Evolutionary conservation across 2,797 vertebrate genomes (phyloP).

Genomic region (Amphiprion clarkii): DNA sequence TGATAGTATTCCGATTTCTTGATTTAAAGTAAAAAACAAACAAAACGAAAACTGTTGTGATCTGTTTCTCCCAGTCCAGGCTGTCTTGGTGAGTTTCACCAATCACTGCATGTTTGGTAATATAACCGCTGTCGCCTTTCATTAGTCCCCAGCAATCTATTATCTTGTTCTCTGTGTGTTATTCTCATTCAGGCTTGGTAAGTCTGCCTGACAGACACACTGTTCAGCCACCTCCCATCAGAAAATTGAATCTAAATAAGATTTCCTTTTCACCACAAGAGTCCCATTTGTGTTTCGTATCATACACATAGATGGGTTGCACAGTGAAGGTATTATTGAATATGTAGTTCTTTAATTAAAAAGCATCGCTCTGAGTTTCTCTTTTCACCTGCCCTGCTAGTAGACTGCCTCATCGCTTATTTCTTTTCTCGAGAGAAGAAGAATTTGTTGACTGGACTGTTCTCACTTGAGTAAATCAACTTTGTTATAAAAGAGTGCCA

Average conservation of each 20-base stretch:
- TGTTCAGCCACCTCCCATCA: constrained; percentile 78
- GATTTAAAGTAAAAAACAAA: background rate
- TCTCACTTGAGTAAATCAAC: constrained; percentile 43
- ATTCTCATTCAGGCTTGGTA: constrained; percentile 67
- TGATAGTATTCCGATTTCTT: background rate
- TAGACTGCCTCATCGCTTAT: constrained; percentile 42
- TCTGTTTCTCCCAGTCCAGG: background rate
- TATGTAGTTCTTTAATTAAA: constrained; percentile 72
- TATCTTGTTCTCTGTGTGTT: constrained; percentile 24
- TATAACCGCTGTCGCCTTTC: constrained; percentile 27
- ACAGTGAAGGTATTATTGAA: constrained; percentile 38
- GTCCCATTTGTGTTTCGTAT: constrained; percentile 51
- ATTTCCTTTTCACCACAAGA: constrained; percentile 67
- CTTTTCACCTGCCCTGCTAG: constrained; percentile 24
- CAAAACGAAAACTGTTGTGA: background rate
- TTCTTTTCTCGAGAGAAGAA: constrained; percentile 29
- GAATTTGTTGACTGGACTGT: constrained; percentile 36
- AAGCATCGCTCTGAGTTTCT: constrained; percentile 23
- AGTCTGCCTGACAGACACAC: constrained; percentile 72
- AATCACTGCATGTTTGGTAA: constrained; percentile 27
- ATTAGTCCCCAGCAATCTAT: constrained; percentile 12
- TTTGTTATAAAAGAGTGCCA: constrained; percentile 42
- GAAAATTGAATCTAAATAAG: constrained; percentile 88
- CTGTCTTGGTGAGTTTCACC: background rate
- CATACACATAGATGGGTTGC: constrained; percentile 59